phyloP scores from a whole-genome alignment of 92 coral and sea anemone species.

The Palythoa heliodiscus region DNA sequence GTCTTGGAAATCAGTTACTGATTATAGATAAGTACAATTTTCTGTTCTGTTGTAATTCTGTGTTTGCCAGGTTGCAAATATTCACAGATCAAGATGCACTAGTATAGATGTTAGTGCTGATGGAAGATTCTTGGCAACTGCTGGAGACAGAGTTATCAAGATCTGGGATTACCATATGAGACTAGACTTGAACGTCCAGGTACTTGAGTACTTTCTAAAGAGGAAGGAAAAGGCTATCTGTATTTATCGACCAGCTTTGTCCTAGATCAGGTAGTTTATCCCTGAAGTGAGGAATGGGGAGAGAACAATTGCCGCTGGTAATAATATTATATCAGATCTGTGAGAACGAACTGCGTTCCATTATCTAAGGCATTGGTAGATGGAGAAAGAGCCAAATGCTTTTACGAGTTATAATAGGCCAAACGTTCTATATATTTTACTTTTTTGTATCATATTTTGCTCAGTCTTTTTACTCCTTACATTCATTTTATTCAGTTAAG shows the following conservation, averaged over 20 bases:
- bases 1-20: too few species aligned
- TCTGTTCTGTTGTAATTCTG: too few species aligned
- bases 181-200: slow-evolving; percentile 96
- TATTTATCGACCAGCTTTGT: background rate
- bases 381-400: background rate
- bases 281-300: background rate
- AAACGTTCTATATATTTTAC: too few species aligned
- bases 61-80: slow-evolving; percentile 71
- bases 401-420: background rate
- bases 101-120: slow-evolving; percentile 70
- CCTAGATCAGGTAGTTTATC: background rate
- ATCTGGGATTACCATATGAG: slow-evolving; percentile 99
- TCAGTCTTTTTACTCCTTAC: background rate
- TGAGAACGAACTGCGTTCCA: too few species aligned
- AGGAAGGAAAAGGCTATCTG: background rate
- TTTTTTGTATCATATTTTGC: too few species aligned
- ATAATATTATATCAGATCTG: too few species aligned
- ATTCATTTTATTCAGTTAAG: too few species aligned
- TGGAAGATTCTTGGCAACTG: slow-evolving; percentile 85
- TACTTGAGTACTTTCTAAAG: slow-evolving; percentile 23
- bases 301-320: too few species aligned
- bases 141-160: slow-evolving; percentile 92
- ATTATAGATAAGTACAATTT: too few species aligned
- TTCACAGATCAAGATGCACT: slow-evolving; percentile 81
- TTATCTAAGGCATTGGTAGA: too few species aligned